Conservation (phyloP, 2,113 vertebrate genomes). For the Amia ocellicauda region DNA sequence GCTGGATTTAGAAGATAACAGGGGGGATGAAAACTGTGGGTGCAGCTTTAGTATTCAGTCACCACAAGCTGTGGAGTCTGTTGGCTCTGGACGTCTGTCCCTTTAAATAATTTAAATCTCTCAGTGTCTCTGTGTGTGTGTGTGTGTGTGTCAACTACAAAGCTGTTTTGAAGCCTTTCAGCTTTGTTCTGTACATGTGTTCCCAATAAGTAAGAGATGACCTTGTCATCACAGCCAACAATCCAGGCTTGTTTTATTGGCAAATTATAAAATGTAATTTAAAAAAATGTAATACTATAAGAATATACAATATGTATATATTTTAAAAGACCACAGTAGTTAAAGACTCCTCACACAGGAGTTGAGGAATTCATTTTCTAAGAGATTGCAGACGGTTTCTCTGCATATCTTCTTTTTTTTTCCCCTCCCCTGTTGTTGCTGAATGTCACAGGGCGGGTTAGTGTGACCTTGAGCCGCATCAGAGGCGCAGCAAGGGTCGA, state of each 20-base stretch:
- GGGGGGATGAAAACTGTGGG: no score
- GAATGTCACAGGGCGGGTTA: slow-evolving; percentile 96
- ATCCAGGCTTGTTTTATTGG: no score
- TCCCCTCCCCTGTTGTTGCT: slow-evolving; percentile 61
- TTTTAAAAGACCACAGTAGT: no score
- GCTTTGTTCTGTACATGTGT: slow-evolving; percentile 44
- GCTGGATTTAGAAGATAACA: no score
- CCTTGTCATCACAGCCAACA: no score
- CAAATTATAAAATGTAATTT: no score
- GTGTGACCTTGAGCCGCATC: slow-evolving; percentile 93
- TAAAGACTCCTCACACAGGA: no score
- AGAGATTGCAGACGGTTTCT: slow-evolving; percentile 5
- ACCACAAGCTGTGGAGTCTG: slow-evolving; percentile 16
- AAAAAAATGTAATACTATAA: no score
- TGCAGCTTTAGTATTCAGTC: no score
- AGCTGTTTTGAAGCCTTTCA: slow-evolving; percentile 91
- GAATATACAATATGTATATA: no score
- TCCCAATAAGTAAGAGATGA: slow-evolving; percentile 41
- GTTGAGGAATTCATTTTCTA: no score
- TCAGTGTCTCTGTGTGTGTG: slow-evolving; percentile 45
- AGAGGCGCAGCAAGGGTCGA: slow-evolving; percentile 89
- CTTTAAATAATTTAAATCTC: slow-evolving; percentile 94
- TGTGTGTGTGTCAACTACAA: slow-evolving; percentile 79
- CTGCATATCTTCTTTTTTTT: slow-evolving; percentile 12
- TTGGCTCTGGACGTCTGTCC: slow-evolving; percentile 70